Evolutionary conservation across 2,888 invertebrate species (phyloP).

Genomic region (Acleris literana): DNA sequence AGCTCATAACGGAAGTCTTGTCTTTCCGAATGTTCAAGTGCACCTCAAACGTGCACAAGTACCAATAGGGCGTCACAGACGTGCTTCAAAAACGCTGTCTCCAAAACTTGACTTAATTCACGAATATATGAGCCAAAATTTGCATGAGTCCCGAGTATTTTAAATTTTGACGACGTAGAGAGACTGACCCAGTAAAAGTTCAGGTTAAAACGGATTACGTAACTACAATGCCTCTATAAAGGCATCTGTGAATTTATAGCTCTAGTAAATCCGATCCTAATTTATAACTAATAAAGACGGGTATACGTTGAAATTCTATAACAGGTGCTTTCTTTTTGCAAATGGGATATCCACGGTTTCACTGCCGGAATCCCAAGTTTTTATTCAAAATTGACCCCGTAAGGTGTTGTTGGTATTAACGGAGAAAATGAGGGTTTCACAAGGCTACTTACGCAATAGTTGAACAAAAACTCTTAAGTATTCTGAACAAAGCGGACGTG

Average conservation of each 20-base stretch:
- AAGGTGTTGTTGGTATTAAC: neutral
- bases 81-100: slow-evolving; percentile 44
- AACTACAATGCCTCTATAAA: neutral
- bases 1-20: slow-evolving; percentile 7
- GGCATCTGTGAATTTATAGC: too few species aligned
- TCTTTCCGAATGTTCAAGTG: slow-evolving; percentile 40
- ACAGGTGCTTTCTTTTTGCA: too few species aligned
- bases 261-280: too few species aligned
- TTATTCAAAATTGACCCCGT: neutral
- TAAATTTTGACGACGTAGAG: slow-evolving; percentile 1
- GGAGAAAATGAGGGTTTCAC: slow-evolving; percentile 12
- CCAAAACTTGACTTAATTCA: slow-evolving; percentile 52
- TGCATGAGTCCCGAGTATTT: slow-evolving; percentile 24
- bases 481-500: slow-evolving; percentile 3
- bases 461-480: slow-evolving; percentile 23
- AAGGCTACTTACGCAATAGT: slow-evolving; percentile 22
- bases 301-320: too few species aligned
- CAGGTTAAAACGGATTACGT: slow-evolving; percentile 4
- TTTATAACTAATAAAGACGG: too few species aligned
- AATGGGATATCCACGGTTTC: too few species aligned
- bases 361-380: too few species aligned
- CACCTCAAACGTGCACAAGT: slow-evolving; percentile 52
- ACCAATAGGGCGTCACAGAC: slow-evolving; percentile 45
- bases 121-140: slow-evolving; percentile 43
- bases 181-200: slow-evolving; percentile 10